phyloP scores from a whole-genome alignment of 2,797 vertebrate species.

The Lepilemur ruficaudatus region DNA sequence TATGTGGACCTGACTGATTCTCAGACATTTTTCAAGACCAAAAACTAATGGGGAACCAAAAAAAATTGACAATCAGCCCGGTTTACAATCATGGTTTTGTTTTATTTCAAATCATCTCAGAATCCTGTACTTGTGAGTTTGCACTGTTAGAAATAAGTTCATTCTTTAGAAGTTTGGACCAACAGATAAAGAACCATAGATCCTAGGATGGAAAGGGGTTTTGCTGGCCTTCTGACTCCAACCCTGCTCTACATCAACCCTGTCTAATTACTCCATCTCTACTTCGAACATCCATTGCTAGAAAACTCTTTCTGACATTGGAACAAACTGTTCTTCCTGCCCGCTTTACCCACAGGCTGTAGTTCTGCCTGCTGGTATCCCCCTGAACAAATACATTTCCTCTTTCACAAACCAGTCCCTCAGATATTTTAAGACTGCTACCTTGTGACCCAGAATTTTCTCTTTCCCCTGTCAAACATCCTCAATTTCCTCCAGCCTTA shows the following conservation, averaged over 20 bases:
- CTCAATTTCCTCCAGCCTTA: not conserved
- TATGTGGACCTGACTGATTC: not conserved
- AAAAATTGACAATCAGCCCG: not conserved
- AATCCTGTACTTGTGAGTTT: not conserved
- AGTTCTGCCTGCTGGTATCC: not conserved
- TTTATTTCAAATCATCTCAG: constrained; percentile 12
- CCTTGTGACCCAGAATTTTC: constrained; percentile 60
- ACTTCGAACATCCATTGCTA: not conserved
- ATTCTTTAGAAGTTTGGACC: not conserved
- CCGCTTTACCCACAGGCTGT: not conserved
- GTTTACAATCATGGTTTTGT: not conserved
- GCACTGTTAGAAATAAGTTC: not conserved
- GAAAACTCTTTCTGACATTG: not conserved
- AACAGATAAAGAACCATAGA: not conserved
- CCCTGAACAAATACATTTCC: constrained; percentile 51
- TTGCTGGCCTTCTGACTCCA: not conserved
- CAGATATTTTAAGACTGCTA: constrained; percentile 62
- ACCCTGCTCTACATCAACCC: accelerated
- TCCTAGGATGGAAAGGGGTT: not conserved
- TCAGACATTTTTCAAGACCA: not conserved
- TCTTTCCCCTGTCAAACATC: constrained; percentile 57
- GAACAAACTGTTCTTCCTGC: not conserved
- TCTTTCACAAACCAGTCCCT: constrained; percentile 65
- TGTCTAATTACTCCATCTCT: not conserved
- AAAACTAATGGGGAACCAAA: not conserved